Conservation (phyloP, 2,797 vertebrate genomes). For the Rhadinocentrus ornatus region DNA sequence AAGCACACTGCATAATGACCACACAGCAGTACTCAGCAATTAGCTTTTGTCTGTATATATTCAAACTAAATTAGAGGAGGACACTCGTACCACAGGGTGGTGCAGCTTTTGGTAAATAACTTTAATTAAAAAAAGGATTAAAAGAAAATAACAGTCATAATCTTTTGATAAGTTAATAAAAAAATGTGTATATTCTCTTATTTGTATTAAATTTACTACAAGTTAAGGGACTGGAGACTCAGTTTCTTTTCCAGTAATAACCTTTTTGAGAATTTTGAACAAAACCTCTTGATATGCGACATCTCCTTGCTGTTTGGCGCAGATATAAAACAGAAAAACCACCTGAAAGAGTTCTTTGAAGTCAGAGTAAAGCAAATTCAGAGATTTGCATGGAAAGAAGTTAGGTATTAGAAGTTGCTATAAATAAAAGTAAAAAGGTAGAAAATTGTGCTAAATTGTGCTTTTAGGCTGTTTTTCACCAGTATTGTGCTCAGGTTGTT, state of each 20-base stretch:
- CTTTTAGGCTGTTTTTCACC: too few species aligned
- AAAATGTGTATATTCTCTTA: neutral
- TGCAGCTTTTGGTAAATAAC: conserved; percentile 14
- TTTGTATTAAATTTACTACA: neutral
- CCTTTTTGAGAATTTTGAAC: neutral
- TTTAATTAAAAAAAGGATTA: neutral
- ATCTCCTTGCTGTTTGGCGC: neutral
- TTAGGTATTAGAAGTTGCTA: too few species aligned
- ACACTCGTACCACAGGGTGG: neutral
- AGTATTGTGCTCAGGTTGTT: too few species aligned
- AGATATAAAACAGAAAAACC: neutral
- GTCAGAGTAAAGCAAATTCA: too few species aligned
- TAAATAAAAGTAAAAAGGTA: too few species aligned
- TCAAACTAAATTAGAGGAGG: conserved; percentile 39
- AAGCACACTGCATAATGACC: conserved; percentile 30
- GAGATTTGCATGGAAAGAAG: too few species aligned
- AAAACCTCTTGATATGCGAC: neutral
- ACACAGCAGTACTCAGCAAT: conserved; percentile 21
- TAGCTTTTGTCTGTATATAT: conserved; percentile 27
- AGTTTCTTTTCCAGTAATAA: neutral
- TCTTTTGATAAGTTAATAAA: neutral
- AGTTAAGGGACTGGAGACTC: neutral
- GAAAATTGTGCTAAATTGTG: too few species aligned
- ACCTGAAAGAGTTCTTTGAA: neutral
- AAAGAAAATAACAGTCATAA: neutral